Conservation (phyloP, 2,797 vertebrate genomes). For the Trachops cirrhosus region DNA sequence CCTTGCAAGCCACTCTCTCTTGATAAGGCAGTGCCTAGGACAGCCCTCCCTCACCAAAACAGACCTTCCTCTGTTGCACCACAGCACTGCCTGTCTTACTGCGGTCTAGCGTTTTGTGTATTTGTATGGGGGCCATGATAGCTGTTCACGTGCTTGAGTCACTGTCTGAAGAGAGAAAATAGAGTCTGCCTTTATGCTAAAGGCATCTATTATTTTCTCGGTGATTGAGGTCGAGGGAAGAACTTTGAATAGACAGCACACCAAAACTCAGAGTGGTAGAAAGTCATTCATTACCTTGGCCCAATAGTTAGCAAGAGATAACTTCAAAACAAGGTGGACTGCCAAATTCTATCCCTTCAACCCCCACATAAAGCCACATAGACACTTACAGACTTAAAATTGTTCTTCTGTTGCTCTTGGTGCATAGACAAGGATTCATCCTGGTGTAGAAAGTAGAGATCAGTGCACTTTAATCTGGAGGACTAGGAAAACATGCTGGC, state of each 20-base stretch:
- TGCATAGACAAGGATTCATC: background rate
- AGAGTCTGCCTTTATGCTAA: background rate
- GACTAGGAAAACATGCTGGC: background rate
- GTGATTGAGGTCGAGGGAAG: background rate
- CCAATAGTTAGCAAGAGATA: background rate
- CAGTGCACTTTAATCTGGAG: background rate
- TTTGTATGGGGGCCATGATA: slow-evolving; percentile 21
- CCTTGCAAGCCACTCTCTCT: slow-evolving; percentile 63
- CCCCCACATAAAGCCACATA: background rate
- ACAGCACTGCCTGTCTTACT: background rate
- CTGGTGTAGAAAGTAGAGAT: background rate
- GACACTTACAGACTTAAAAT: background rate
- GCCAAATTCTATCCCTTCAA: background rate
- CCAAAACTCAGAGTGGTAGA: background rate
- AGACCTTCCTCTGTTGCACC: slow-evolving; percentile 21
- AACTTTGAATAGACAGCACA: background rate
- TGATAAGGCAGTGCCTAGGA: slow-evolving; percentile 40
- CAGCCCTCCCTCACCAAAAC: slow-evolving; percentile 8
- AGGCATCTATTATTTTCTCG: background rate
- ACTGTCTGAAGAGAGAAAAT: background rate
- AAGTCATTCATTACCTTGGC: background rate
- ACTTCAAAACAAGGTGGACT: background rate
- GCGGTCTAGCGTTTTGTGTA: background rate
- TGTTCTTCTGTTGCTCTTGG: background rate
- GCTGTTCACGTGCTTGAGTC: background rate